Evolutionary conservation across 2,797 vertebrate genomes (phyloP).

Genomic region (Ceyx erithaca): DNA sequence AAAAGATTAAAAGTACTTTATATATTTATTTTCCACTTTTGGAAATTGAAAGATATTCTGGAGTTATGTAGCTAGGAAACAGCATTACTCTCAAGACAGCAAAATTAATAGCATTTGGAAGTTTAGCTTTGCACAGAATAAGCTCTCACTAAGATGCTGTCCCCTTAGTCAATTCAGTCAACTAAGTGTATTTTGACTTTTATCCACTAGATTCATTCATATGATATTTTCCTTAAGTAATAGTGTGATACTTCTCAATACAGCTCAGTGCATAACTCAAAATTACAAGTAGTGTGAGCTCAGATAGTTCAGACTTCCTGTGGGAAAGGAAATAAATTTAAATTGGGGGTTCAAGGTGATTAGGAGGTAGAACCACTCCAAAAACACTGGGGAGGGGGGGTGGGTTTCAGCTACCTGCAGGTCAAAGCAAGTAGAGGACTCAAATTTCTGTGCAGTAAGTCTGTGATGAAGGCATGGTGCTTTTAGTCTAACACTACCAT

Average conservation of each 20-base stretch:
- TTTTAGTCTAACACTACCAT: background rate
- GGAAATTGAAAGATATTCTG: background rate
- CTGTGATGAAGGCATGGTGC: background rate
- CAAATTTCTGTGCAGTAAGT: slow-evolving; percentile 14
- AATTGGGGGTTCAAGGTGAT: slow-evolving; percentile 11
- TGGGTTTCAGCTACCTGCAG: slow-evolving; percentile 33
- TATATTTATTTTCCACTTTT: background rate
- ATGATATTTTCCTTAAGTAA: background rate
- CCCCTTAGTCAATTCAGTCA: background rate
- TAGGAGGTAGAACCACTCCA: background rate
- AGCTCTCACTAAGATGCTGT: background rate
- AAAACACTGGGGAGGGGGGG: background rate
- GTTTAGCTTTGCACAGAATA: background rate
- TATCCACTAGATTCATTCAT: background rate
- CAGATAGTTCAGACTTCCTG: background rate
- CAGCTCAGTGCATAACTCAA: background rate
- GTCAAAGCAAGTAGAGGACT: slow-evolving; percentile 53
- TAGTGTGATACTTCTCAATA: background rate
- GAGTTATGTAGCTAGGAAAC: background rate
- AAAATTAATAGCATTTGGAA: background rate
- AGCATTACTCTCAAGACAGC: background rate
- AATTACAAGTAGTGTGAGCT: background rate
- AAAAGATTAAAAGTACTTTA: background rate
- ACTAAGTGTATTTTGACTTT: background rate
- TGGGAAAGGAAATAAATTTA: slow-evolving; percentile 22